Evolutionary conservation across 2,888 invertebrate genomes (phyloP), one percentile per base, ranked within the genome.

Genomic region (Chymomyza amoena): DNA sequence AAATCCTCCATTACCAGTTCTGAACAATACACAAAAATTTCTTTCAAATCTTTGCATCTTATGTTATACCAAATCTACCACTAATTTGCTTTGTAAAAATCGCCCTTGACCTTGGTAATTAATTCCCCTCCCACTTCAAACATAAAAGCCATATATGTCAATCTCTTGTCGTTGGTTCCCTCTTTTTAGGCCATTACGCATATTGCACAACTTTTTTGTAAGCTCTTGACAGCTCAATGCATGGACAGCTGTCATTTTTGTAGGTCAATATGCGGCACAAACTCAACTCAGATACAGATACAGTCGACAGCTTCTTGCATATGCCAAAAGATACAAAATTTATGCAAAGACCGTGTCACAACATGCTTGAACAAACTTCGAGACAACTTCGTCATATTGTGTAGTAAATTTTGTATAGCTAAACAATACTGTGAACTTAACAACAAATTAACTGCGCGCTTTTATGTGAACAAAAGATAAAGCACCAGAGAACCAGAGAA

Each of bases 361-460:
- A 60, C 18, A 57, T 18, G 57, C 57, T 25, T 9, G 6, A 57
- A 72, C 68, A 62, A 69, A 70, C 63, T 70, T 68, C 64, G 69
- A 59, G 69, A 28, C 32, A 59, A 70, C 54, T 9, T 20, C 9
- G 5, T 54, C 2, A 45, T 36, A 36, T 36, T 36, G 36, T 25
- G 25, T 2, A 25, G 25, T 4, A 25, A 2, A 15, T 16, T 52
- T 16, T 52, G 52, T 52, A 6, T 16, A 16, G 15, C 45, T 57
- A 52, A 77, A 87, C 87, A 87, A 83, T 83, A 80, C 73, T 82
- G 83, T 81, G 84, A 87, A 84, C 77, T 75, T 65, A 72, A 69
- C 67, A 76, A 63, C 65, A 70, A 79, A 74, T 86, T 73, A 71
- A 73, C 66, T 75, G 72, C 65, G 68, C 67, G 73, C 64, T 63